A percentile compares a stretch with the other conserved stretches of the same genome.
Evolutionary conservation across 2,113 vertebrate species (phyloP).

Genomic region (Manacus vitellinus): DNA sequence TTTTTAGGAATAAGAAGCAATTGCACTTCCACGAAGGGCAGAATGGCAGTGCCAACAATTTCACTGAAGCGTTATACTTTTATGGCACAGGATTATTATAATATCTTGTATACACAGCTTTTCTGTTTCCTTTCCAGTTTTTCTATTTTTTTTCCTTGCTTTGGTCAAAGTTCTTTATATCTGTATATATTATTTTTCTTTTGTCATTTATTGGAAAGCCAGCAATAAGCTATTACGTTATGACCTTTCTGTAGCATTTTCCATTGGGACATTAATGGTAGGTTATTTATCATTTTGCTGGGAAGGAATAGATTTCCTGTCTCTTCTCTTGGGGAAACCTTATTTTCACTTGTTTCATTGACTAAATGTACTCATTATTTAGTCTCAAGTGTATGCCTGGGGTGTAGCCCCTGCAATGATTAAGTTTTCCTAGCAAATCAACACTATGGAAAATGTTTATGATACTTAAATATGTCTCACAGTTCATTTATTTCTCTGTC

Average conservation of each 20-base stretch:
- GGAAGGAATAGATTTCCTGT: slow-evolving; percentile 54
- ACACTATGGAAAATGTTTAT: slow-evolving; percentile 34
- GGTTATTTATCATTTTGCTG: slow-evolving; percentile 55
- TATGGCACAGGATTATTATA: background rate
- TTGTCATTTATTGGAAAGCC: background rate
- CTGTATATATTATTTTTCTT: background rate
- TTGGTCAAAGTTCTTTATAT: background rate
- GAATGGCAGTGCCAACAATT: background rate
- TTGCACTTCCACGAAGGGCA: background rate
- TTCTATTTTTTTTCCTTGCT: background rate
- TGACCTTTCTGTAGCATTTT: slow-evolving; percentile 46
- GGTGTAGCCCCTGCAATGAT: slow-evolving; percentile 39
- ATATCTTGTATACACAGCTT: background rate
- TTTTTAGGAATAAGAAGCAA: background rate
- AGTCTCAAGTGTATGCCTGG: slow-evolving; percentile 46
- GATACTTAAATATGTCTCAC: slow-evolving; percentile 51
- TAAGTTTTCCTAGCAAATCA: slow-evolving; percentile 24
- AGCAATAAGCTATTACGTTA: slow-evolving; percentile 24
- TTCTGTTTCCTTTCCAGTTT: background rate
- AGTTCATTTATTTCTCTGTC: slow-evolving; percentile 54
- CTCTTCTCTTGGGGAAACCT: slow-evolving; percentile 54
- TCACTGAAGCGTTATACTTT: background rate
- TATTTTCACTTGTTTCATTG: slow-evolving; percentile 62
- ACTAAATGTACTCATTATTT: slow-evolving; percentile 65
- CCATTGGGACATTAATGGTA: slow-evolving; percentile 43